Evolutionary conservation across 2,888 invertebrate species (phyloP).

Genomic region (Agonum fuliginosum): DNA sequence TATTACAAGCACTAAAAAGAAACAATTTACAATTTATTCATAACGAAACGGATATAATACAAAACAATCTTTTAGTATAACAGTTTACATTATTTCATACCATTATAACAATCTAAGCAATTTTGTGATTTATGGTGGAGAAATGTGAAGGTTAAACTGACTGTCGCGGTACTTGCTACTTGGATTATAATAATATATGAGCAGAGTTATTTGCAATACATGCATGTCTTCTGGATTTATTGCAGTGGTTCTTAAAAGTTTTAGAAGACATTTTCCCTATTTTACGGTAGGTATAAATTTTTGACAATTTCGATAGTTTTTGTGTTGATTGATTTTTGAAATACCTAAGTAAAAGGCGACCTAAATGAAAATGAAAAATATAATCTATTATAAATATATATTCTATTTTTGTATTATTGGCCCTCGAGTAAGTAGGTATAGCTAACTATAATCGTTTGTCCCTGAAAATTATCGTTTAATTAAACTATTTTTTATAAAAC

Average conservation of each 20-base stretch:
- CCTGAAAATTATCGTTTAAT: too few species aligned
- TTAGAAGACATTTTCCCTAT: neutral
- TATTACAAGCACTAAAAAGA: neutral
- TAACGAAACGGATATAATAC: conserved; percentile 17
- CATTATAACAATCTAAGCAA: neutral
- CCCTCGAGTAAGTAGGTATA: too few species aligned
- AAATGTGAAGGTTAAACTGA: conserved; percentile 37
- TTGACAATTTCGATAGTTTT: too few species aligned
- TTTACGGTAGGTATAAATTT: too few species aligned
- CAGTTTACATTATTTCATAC: conserved; percentile 1
- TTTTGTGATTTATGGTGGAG: conserved; percentile 42
- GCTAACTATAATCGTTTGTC: too few species aligned
- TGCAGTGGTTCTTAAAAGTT: neutral
- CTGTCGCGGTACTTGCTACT: conserved; percentile 32
- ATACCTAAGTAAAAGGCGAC: too few species aligned
- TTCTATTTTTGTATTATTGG: too few species aligned
- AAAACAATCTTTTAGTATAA: neutral
- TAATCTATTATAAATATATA: too few species aligned
- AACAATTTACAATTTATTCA: neutral
- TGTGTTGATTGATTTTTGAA: too few species aligned
- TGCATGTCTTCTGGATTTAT: conserved; percentile 8
- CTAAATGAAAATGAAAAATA: too few species aligned
- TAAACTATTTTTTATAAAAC: too few species aligned
- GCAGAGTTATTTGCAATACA: conserved; percentile 17
- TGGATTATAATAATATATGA: conserved; percentile 8